A percentile compares a stretch with the other conserved stretches of the same genome.
These are phyloP conservation scores for Gymnobelideus leadbeateri DNA, from an alignment of 2,113 vertebrate genomes.

Conservation along the genomic window DNA sequence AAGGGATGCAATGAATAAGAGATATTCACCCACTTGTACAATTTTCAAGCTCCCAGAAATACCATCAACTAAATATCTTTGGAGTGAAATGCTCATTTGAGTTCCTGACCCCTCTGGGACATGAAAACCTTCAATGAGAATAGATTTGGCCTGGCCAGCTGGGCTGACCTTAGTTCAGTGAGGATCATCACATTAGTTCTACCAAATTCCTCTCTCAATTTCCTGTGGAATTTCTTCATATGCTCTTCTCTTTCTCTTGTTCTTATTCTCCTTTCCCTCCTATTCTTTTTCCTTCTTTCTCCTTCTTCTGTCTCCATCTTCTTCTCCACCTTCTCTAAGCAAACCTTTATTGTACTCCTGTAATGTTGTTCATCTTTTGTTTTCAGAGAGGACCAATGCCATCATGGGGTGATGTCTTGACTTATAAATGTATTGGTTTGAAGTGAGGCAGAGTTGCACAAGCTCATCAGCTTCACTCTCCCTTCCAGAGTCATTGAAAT, in stretches of 20 bases:
- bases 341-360: neutral
- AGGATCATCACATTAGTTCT: slow-evolving; percentile 41
- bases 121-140: neutral
- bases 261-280: neutral
- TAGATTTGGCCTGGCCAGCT: slow-evolving; percentile 36
- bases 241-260: slow-evolving; percentile 32
- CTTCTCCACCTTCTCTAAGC: neutral
- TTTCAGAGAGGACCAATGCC: too few relatives aligned
- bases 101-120: neutral
- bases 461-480: too few relatives aligned
- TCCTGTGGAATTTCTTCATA: slow-evolving; percentile 68
- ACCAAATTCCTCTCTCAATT: slow-evolving; percentile 68
- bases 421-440: too few relatives aligned
- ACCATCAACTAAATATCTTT: neutral
- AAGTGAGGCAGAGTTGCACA: too few relatives aligned
- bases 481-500: too few relatives aligned
- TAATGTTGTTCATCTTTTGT: too few relatives aligned
- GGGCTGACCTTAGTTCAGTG: neutral
- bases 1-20: neutral
- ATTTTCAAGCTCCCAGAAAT: slow-evolving; percentile 9
- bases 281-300: neutral
- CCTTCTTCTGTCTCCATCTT: neutral
- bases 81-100: neutral
- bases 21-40: neutral
- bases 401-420: too few relatives aligned